phyloP scores from a whole-genome alignment of 2,113 vertebrate species.

The Chloebia gouldiae region DNA sequence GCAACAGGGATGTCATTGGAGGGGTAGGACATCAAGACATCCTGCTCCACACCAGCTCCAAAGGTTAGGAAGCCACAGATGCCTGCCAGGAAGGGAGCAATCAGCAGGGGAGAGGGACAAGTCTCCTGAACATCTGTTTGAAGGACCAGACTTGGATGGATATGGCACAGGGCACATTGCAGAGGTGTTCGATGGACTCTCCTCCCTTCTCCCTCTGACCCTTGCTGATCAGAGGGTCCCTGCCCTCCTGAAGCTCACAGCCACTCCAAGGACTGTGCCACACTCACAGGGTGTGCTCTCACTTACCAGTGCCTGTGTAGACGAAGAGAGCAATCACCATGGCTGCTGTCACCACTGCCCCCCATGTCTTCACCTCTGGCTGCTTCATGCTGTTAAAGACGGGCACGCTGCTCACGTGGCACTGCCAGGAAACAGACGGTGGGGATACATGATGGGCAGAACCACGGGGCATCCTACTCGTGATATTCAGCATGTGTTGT shows the following conservation, averaged over 20 bases:
- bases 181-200: not conserved
- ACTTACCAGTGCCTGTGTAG: slow-evolving; percentile 91
- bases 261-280: not conserved
- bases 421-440: slow-evolving; percentile 69
- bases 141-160: not conserved
- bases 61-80: slow-evolving; percentile 95
- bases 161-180: not conserved
- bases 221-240: not conserved
- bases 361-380: slow-evolving; percentile 86
- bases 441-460: not conserved
- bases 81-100: slow-evolving; percentile 69
- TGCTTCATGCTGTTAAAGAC: slow-evolving; percentile 95
- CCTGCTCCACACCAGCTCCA: slow-evolving; percentile 85
- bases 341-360: slow-evolving; percentile 84
- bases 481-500: accelerated
- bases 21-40: slow-evolving; percentile 93
- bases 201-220: not conserved
- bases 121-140: not conserved
- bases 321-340: slow-evolving; percentile 95
- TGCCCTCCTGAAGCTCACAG: not conserved
- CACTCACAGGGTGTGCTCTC: accelerated
- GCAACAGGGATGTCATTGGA: slow-evolving; percentile 89
- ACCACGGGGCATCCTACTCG: accelerated
- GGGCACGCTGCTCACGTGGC: slow-evolving; percentile 93
- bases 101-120: not conserved